Conservation (phyloP, 2,113 vertebrate species). For the Pedetes capensis region DNA sequence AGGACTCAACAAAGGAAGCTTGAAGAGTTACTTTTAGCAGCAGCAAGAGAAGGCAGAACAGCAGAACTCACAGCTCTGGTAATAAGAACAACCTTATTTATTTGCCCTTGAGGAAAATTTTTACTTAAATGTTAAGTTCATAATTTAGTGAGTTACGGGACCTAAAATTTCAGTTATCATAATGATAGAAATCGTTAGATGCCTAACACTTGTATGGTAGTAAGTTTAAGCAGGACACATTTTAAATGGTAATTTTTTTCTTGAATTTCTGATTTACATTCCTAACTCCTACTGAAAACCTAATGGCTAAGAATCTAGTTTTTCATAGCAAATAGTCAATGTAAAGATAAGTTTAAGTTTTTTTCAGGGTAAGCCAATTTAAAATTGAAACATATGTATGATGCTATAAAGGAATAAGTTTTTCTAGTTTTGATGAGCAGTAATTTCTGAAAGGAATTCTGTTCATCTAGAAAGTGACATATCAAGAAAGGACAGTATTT, state of each 20-base stretch:
- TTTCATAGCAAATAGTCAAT: constrained; percentile 11
- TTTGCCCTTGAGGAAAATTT: not conserved
- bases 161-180: not conserved
- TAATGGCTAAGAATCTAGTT: not conserved
- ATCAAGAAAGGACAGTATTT: not conserved
- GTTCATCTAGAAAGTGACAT: not conserved
- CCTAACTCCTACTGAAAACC: not conserved
- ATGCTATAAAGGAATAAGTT: not conserved
- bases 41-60: constrained; percentile 90
- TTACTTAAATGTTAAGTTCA: not conserved
- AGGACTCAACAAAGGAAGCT: constrained; percentile 89
- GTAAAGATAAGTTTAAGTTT: not conserved
- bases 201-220: not conserved
- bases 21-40: constrained; percentile 90
- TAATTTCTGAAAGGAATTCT: constrained; percentile 3
- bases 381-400: not conserved
- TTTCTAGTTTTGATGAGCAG: not conserved
- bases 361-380: not conserved
- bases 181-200: not conserved
- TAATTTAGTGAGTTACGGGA: not conserved
- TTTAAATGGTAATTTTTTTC: not conserved
- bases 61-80: constrained; percentile 88
- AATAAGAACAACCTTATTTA: constrained; percentile 30
- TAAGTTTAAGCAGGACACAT: not conserved
- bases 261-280: not conserved